Evolutionary conservation across 2,888 invertebrate species (phyloP), one percentile per base, ranked within the genome.

Genomic region (Lasioglossum vierecki): DNA sequence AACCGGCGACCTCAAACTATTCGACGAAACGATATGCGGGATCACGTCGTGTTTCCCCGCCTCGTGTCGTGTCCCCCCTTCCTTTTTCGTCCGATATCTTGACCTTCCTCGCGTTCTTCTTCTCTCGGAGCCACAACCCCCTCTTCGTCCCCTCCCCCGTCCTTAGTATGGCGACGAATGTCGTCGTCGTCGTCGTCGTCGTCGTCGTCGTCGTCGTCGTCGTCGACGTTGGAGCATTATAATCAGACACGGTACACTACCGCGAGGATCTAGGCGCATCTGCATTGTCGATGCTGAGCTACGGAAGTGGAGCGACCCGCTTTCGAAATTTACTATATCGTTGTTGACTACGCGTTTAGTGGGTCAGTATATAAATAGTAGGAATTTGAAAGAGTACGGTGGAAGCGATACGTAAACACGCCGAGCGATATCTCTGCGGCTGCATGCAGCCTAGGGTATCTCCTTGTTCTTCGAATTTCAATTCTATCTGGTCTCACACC

Each of bases 1-100:
- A 76, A 80, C 75, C 68, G 82, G 68, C 85, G 86, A 86, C 86
- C 86, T 79, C 78, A 85, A 86, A 82, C 86, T 63, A 77, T 81
- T 81, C 80, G 57, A 41, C 79, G 74, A 76, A 84, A 81, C 86
- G 85, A 86, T 86, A 86, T 82, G 86, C 86, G 71, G 75, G 82
- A 81, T 76, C 86, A 86, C 86, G 86, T 86, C 68, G 68, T 66
- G 66, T 30, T 18, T 30, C 66, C 15, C 30, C 30, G 15, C 70
- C 53, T 18, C n/a, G n/a, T 46, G 66, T 39, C 76, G 57, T 46
- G 41, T 18, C 74, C 15, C 41, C 60, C 41, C 39, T 13, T 30
- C 22, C 22, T 66, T 41, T 68, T 71, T 22, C 35, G 18, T 66
- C 68, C 53, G 57, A 81, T 85, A 85, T 85, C 85, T 85, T 85